phyloP scores from a whole-genome alignment of 2,113 vertebrate genomes.

The Phylloscopus trochilus region DNA sequence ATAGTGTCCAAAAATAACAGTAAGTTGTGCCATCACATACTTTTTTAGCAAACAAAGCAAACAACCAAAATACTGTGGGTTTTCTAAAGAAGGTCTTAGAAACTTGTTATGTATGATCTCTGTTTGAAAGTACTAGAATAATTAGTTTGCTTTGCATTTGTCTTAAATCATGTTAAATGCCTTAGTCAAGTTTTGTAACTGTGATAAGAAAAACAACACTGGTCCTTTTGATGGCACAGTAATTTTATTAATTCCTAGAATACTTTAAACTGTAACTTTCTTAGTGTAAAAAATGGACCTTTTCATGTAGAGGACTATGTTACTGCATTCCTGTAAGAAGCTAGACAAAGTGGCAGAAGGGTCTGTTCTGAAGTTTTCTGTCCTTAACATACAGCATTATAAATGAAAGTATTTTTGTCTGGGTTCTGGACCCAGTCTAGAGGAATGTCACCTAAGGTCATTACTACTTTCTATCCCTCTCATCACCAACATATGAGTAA shows the following conservation, averaged over 20 bases:
- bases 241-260: neutral
- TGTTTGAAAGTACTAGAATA: neutral
- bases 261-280: neutral
- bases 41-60: constrained; percentile 56
- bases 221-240: neutral
- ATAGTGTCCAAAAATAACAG: constrained; percentile 58
- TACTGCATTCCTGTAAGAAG: neutral
- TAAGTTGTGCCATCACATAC: neutral
- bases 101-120: neutral
- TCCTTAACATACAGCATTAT: neutral
- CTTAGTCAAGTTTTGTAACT: neutral
- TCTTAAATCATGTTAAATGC: neutral
- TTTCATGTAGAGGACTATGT: neutral
- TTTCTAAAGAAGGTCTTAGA: neutral
- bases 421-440: neutral
- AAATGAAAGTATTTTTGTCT: neutral
- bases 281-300: neutral
- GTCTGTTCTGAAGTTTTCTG: neutral
- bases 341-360: neutral
- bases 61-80: neutral
- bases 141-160: neutral
- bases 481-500: neutral
- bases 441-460: neutral
- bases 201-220: neutral
- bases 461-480: neutral